Base-by-base conservation (phyloP, 2,113 vertebrate species). In the Puma concolor region DNA sequence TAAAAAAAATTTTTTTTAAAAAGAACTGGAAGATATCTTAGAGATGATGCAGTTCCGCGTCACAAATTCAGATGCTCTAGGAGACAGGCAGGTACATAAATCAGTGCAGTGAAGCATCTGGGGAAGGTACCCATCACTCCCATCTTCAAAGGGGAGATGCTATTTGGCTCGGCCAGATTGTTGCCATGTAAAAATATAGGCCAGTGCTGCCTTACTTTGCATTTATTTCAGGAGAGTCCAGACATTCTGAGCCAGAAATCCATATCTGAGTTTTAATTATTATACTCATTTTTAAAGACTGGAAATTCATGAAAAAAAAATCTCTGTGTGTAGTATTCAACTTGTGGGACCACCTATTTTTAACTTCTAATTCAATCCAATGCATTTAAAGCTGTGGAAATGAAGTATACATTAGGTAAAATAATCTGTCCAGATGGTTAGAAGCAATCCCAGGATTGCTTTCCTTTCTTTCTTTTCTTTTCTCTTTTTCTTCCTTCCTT, bases 221-320 rank as follows among this genome's bases (percentile, higher is more conserved):
- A 29, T 71, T 77, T 82, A n/a, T 57, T 19, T 7, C 2, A n/a
- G 60, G 50, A 94, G 17, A 82, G 17, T 76, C 7, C n/a, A 76
- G 94, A 89, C 79, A 80, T 80, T 52, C 52, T 93, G 69, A 90
- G 69, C 63, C 52, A 95, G 63, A 71, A 76, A 76, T 36, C 36
- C 13, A 8, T 31, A 72, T 60, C 66, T 57, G 9, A 63, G 12
- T 82, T 83, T 77, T 44, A 97, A 72, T 71, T 48, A 94, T 60
- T 85, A 64, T 48, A 79, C 29, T 36, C 50, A 82, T 64, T 83
- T 63, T 33, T 94, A 84, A 88, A 95, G 25, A 85, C 2, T 41
- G 38, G 25, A 16, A 77, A 83, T 87, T 76, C 17, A 79, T 85
- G 84, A 3, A 2, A 66, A 60, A 81, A 87, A 82, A 48, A 21